phyloP scores from a whole-genome alignment of 2,113 vertebrate species.

The Triplophysa tibetana region DNA sequence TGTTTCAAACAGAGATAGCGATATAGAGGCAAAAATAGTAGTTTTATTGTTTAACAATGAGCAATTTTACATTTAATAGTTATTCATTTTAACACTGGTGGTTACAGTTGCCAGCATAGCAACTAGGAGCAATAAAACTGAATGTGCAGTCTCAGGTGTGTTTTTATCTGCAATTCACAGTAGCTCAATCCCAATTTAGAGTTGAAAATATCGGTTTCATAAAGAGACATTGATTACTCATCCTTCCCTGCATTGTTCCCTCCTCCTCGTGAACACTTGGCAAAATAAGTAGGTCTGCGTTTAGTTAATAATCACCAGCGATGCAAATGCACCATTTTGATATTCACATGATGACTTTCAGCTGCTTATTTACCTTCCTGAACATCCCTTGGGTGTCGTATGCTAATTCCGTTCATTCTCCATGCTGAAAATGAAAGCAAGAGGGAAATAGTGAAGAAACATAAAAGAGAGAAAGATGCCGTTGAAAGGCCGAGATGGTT shows the following conservation, averaged over 20 bases:
- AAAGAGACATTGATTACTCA: conserved; percentile 11
- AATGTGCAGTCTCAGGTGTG: too few relatives aligned
- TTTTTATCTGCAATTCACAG: too few relatives aligned
- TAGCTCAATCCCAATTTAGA: too few relatives aligned
- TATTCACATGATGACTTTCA: conserved; percentile 52
- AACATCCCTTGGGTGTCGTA: conserved; percentile 41
- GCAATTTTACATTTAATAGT: too few relatives aligned
- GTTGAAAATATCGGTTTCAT: too few relatives aligned
- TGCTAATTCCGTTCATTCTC: conserved; percentile 47
- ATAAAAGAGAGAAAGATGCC: conserved; percentile 18
- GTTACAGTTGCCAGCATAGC: too few relatives aligned
- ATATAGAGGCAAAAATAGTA: too few relatives aligned
- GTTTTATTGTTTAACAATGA: too few relatives aligned
- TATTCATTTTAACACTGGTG: too few relatives aligned
- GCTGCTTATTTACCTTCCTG: conserved; percentile 55
- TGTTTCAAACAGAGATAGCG: too few relatives aligned
- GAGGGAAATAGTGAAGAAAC: conserved; percentile 5
- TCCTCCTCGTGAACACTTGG: conserved; percentile 12
- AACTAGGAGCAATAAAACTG: too few relatives aligned
- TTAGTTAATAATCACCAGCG: conserved; percentile 50
- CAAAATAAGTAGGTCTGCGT: conserved; percentile 43
- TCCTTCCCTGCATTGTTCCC: background rate
- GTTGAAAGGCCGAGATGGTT: background rate
- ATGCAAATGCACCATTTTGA: conserved; percentile 54
- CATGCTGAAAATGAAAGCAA: conserved; percentile 39